Evolutionary conservation across 2,113 vertebrate species (phyloP).

Genomic region (Potamarius usumacintae): DNA sequence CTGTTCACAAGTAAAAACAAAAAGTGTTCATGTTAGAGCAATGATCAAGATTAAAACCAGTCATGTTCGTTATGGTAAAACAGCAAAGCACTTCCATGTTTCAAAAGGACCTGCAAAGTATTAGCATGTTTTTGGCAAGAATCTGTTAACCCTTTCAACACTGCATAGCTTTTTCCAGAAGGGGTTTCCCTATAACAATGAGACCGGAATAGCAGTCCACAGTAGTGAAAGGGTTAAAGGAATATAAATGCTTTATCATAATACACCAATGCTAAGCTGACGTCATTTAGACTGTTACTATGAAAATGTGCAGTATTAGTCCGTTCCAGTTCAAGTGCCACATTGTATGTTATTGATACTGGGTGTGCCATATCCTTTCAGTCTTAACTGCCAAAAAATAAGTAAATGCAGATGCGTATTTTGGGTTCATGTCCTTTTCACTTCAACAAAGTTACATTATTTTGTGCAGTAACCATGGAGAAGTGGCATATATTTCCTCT

Average conservation of each 20-base stretch:
- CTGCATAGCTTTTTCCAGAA: too few relatives aligned
- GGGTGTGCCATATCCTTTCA: neutral
- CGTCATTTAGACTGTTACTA: neutral
- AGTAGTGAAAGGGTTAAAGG: neutral
- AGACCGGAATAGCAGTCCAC: too few relatives aligned
- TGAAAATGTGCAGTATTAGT: neutral
- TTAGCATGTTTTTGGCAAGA: neutral
- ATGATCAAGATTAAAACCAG: neutral
- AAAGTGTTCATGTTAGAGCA: neutral
- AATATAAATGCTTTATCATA: neutral
- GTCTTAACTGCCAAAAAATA: neutral
- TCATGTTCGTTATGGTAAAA: neutral
- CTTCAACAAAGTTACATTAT: neutral
- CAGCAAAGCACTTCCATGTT: neutral
- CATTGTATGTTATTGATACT: neutral
- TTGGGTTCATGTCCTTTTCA: neutral
- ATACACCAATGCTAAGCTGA: neutral
- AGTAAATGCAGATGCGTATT: neutral
- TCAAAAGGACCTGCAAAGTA: neutral
- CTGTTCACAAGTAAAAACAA: neutral
- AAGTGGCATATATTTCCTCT: neutral
- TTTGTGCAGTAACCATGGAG: neutral
- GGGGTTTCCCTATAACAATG: too few relatives aligned
- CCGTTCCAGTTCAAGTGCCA: neutral
- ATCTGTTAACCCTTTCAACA: too few relatives aligned